Percentiles rank a stretch among this genome's conserved stretches.
These are phyloP conservation scores for Drosophila cognata DNA, from an alignment of 2,888 invertebrate genomes.

Conservation along the genomic window DNA sequence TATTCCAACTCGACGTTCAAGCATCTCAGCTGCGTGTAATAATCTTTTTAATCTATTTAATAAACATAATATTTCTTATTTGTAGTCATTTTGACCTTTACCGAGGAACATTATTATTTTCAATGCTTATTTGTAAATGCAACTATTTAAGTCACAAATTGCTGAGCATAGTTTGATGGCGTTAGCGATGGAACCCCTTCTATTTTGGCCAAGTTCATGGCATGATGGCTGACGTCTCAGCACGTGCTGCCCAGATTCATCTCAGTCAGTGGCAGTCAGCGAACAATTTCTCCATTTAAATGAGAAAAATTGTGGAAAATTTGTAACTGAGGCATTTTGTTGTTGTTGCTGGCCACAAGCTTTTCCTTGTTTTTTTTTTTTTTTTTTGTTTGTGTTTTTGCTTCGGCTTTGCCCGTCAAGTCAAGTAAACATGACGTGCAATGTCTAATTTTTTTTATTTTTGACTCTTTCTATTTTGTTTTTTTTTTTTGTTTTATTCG, in stretches of 20 bases:
- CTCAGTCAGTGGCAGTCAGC: constrained; percentile 70
- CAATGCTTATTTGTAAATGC: constrained; percentile 17
- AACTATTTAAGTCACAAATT: constrained; percentile 47
- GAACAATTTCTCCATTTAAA: constrained; percentile 76
- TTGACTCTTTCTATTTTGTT: constrained; percentile 9
- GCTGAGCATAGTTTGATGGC: constrained; percentile 44
- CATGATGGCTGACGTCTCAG: constrained; percentile 45
- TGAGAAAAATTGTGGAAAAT: constrained; percentile 74
- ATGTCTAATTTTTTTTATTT: constrained; percentile 66
- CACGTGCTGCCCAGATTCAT: constrained; percentile 77
- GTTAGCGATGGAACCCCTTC: neutral
- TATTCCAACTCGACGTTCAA: too few relatives aligned
- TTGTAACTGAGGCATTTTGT: constrained; percentile 73
- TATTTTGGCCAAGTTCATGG: constrained; percentile 49
- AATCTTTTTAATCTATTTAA: too few relatives aligned
- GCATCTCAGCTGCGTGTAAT: too few relatives aligned
- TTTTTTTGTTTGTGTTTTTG: constrained; percentile 11
- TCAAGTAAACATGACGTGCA: constrained; percentile 77
- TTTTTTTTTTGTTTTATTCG: neutral
- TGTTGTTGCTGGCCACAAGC: constrained; percentile 59
- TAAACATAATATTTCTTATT: neutral
- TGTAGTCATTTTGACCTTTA: constrained; percentile 31
- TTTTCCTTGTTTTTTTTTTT: constrained; percentile 5
- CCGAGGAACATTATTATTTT: constrained; percentile 6
- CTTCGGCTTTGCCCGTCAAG: constrained; percentile 65